Percentiles rank a stretch among this genome's conserved stretches.
These are phyloP conservation scores for Beris morrisii DNA, from an alignment of 2,888 invertebrate species.

Conservation along the genomic window DNA sequence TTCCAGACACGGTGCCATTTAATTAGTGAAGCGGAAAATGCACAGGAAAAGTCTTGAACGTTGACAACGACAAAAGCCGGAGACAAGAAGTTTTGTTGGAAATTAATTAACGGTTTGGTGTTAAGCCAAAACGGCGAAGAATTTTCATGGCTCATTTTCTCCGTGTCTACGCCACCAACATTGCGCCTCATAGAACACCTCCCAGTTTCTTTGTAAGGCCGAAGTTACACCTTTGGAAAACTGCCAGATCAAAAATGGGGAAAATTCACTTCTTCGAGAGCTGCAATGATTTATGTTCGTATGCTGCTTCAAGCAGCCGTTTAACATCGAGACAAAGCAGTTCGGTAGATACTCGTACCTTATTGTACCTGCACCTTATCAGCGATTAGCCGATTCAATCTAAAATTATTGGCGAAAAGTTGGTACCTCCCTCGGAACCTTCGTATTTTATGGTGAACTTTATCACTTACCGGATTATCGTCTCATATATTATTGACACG, in stretches of 20 bases:
- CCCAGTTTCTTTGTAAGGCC: no score
- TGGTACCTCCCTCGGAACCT: background rate
- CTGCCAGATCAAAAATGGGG: no score
- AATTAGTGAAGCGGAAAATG: constrained; percentile 35
- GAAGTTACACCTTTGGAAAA: no score
- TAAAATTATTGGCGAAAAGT: no score
- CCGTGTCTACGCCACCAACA: background rate
- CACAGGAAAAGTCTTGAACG: constrained; percentile 17
- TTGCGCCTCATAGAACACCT: no score
- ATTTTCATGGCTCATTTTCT: constrained; percentile 14
- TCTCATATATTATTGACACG: background rate
- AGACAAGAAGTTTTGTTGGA: constrained; percentile 25
- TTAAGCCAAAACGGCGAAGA: constrained; percentile 9
- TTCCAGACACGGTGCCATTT: constrained; percentile 32
- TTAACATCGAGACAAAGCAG: no score
- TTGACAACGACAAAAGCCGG: background rate
- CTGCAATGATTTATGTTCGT: no score
- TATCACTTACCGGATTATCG: constrained; percentile 16
- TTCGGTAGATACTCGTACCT: no score
- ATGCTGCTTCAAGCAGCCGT: no score
- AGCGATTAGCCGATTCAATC: no score
- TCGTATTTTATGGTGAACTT: background rate
- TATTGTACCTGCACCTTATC: no score
- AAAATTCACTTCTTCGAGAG: no score
- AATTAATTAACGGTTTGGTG: constrained; percentile 37